A percentile compares a stretch with the other conserved stretches of the same genome.
Evolutionary conservation across 2,888 invertebrate species (phyloP).

Genomic region (Hyppa rectilinea): DNA sequence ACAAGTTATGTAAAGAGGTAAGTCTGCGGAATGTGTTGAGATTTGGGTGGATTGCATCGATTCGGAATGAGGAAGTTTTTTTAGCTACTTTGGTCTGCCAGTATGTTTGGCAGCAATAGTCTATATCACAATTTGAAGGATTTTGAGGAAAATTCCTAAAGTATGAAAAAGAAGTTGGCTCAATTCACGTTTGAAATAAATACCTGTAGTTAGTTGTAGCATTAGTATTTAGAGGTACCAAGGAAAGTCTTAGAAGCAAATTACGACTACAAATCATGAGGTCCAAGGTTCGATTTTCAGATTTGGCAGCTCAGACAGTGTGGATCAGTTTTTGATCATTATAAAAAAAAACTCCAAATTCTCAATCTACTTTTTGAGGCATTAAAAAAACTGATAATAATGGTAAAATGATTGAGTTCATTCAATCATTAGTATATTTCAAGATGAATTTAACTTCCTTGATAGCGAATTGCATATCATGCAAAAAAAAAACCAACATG

Average conservation of each 20-base stretch:
- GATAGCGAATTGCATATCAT: conserved; percentile 28
- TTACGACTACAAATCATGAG: too few relatives aligned
- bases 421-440: conserved; percentile 13
- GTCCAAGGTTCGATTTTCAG: neutral
- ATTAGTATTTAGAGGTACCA: neutral
- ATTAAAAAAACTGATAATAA: conserved; percentile 6
- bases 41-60: neutral
- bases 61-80: neutral
- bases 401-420: conserved; percentile 5
- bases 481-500: conserved; percentile 18
- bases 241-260: neutral
- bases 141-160: neutral
- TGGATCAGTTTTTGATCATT: neutral
- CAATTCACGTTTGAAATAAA: neutral
- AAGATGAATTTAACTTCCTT: conserved; percentile 19
- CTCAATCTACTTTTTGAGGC: neutral
- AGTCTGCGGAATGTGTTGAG: neutral
- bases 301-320: neutral
- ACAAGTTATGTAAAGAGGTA: neutral
- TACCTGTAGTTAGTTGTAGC: neutral
- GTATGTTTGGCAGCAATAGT: neutral
- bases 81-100: neutral
- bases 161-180: neutral
- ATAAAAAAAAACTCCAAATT: neutral
- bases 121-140: neutral